Evolutionary conservation across 2,113 vertebrate genomes (phyloP).

Genomic region (Sceloporus undulatus): DNA sequence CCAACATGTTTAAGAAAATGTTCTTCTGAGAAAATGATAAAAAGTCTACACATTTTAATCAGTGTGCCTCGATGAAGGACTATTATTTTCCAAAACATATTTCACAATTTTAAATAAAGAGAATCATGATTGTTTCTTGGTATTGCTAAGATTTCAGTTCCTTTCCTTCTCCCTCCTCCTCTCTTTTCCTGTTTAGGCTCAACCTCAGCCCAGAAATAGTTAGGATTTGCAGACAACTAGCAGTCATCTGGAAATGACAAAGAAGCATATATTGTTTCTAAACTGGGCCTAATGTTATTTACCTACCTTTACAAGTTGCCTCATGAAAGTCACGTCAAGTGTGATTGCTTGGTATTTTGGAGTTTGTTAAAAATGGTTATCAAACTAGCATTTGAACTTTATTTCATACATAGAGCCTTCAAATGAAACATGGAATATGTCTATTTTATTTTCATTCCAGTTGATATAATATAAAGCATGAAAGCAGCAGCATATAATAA

Average conservation of each 20-base stretch:
- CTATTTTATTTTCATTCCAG: not conserved
- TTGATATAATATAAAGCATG: not conserved
- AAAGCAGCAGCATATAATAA: slow-evolving; percentile 39
- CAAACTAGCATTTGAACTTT: not conserved
- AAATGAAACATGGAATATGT: not conserved
- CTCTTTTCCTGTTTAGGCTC: no score
- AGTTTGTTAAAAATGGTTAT: not conserved
- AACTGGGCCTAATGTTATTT: not conserved
- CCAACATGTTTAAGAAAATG: no score
- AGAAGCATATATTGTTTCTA: not conserved
- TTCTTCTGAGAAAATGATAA: no score
- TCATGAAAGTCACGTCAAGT: slow-evolving; percentile 9
- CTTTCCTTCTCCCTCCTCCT: no score
- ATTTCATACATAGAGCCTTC: not conserved
- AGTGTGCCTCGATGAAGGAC: no score
- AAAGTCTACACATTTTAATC: no score
- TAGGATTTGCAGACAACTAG: not conserved
- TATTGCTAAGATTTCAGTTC: no score
- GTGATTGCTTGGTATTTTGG: slow-evolving; percentile 26
- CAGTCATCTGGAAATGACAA: not conserved
- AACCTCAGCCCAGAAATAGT: not conserved
- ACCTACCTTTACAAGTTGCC: not conserved
- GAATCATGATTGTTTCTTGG: no score
- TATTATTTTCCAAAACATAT: no score
- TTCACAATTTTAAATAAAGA: no score